phyloP scores from a whole-genome alignment of 2,797 vertebrate species.

The Malurus leucopterus region DNA sequence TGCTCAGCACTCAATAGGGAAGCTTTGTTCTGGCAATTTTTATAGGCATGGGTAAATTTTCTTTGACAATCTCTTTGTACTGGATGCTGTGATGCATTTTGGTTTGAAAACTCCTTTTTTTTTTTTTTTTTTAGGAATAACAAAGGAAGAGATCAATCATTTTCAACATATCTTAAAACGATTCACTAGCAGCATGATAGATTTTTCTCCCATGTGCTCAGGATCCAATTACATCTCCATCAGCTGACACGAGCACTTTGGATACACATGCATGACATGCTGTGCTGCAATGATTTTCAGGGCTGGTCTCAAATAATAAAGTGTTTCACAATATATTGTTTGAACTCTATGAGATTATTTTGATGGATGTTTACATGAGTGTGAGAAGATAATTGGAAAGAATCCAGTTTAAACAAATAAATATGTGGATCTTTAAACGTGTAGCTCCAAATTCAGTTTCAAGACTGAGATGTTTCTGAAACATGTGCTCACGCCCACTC shows the following conservation, averaged over 20 bases:
- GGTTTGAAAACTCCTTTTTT: neutral
- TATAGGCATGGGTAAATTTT: neutral
- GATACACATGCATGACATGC: neutral
- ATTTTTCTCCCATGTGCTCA: neutral
- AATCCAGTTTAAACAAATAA: slow-evolving; percentile 18
- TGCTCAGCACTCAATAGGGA: neutral
- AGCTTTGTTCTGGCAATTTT: neutral
- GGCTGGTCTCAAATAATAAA: neutral
- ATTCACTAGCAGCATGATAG: neutral
- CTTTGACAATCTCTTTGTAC: neutral
- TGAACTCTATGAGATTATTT: neutral
- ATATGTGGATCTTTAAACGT: neutral
- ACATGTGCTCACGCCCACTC: slow-evolving; percentile 12
- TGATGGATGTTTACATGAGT: neutral
- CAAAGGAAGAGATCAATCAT: neutral
- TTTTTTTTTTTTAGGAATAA: neutral
- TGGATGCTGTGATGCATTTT: neutral
- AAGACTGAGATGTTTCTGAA: slow-evolving; percentile 37
- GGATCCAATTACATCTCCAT: neutral
- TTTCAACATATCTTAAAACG: neutral
- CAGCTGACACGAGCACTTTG: neutral
- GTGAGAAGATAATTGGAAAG: neutral
- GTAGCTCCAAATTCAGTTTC: neutral
- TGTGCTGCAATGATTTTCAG: neutral
- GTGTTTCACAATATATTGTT: neutral